Conservation (phyloP, 2,113 vertebrate genomes). For the Ammodramus savannarum region DNA sequence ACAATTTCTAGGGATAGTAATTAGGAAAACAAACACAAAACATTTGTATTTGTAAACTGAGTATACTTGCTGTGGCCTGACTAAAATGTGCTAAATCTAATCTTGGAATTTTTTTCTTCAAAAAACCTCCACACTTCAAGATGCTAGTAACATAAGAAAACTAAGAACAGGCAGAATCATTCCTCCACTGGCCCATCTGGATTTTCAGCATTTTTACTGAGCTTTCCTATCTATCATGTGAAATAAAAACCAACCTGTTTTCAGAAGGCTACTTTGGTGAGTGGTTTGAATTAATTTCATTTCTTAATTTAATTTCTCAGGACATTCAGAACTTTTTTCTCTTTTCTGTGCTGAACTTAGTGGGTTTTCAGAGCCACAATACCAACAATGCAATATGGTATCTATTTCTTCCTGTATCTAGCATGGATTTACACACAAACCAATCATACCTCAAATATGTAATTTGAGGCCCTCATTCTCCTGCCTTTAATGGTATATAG, state of each 20-base stretch:
- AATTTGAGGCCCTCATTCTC: background rate
- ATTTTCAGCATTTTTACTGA: background rate
- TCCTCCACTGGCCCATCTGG: background rate
- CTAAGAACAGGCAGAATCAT: background rate
- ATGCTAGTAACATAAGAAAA: background rate
- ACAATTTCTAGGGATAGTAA: background rate
- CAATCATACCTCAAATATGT: background rate
- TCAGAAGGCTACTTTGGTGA: conserved; percentile 47
- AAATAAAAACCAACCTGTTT: conserved; percentile 51
- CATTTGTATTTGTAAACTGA: background rate
- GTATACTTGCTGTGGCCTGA: background rate
- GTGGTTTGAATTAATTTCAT: conserved; percentile 54
- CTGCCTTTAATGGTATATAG: conserved; percentile 26
- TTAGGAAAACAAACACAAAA: background rate
- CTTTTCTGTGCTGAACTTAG: background rate
- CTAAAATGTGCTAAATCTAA: background rate
- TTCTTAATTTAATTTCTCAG: conserved; percentile 56
- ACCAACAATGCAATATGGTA: background rate
- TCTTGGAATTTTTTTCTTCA: background rate
- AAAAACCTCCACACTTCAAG: background rate
- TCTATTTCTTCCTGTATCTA: conserved; percentile 48
- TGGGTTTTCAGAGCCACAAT: conserved; percentile 7
- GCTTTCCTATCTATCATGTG: background rate
- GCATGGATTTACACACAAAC: background rate
- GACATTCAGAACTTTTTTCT: conserved; percentile 18